Evolutionary conservation across 2,888 invertebrate species (phyloP), one percentile per base, ranked within the genome.

Genomic region (Lycocerus yunnanus): DNA sequence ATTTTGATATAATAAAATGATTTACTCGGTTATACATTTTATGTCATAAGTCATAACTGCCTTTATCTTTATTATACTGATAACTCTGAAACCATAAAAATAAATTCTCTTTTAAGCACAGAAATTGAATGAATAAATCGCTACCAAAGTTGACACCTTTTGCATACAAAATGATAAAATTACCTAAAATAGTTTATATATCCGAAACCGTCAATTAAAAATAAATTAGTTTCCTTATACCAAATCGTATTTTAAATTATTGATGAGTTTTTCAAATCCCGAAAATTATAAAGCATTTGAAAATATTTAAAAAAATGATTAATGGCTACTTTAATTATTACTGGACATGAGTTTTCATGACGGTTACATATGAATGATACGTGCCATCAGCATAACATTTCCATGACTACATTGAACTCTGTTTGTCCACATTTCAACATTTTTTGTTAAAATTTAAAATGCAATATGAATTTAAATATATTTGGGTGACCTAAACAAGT

Each of bases 221-320:
- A 8, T 43, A 43, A 43, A 43, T 43, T 43, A 43, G 43, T 43
- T 27, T 43, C 43, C 43, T 43, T 43, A 27, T n/a, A n/a, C 8
- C 43, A n/a, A 43, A 43, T 43, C 43, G n/a, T 1, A 6, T 43
- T 43, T 43, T n/a, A 43, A 43, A 43, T n/a, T 13, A 27, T 27
- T 43, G 43, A 43, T 43, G 43, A 43, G n/a, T 6, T 43, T 43
- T 43, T 43, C 43, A 43, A 43, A 15, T 63, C 18, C 15, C 13
- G 15, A 63, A 63, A 15, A 63, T 18, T 63, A 20, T n/a, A 63
- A 63, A 18, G 15, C 15, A 63, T 63, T 63, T 16, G 16, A 18
- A 63, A 63, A 63, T 63, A 63, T 18, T 63, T 60, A 18, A 63
- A 63, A 59, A 63, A 63, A 63, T 63, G 61, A 63, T 63, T 18